Conservation (phyloP, 1,140 invertebrate species). For the Hyposmocoma kahamanoa region DNA sequence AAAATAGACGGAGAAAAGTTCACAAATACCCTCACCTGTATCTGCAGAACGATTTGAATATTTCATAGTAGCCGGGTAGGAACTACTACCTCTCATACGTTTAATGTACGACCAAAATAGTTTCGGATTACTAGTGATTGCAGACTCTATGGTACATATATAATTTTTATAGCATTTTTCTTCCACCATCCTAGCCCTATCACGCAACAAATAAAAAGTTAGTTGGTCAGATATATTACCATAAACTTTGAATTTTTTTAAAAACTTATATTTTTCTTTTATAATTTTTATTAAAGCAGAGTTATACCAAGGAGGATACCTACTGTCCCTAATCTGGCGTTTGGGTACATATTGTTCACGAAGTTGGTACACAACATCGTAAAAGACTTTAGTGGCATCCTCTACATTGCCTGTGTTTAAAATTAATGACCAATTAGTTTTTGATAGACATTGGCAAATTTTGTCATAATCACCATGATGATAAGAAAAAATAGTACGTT, state of each 20-base stretch:
- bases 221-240: conserved; percentile 10
- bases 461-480: conserved; percentile 9
- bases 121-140: conserved; percentile 14
- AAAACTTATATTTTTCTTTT: conserved; percentile 23
- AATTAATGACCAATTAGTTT: conserved; percentile 12
- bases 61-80: conserved; percentile 7
- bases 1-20: conserved; percentile 18
- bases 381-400: conserved; percentile 7
- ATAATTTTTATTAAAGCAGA: conserved; percentile 13
- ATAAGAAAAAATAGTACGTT: conserved; percentile 4
- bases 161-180: conserved; percentile 8
- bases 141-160: conserved; percentile 11
- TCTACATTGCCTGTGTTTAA: conserved; percentile 4
- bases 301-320: conserved; percentile 17
- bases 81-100: conserved; percentile 9
- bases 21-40: conserved; percentile 10
- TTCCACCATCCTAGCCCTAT: conserved; percentile 14
- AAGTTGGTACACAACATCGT: conserved; percentile 12
- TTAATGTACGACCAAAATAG: conserved; percentile 21
- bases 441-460: conserved; percentile 7
- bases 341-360: conserved; percentile 13
- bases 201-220: conserved; percentile 13
- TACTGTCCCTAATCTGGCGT: background rate
- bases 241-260: conserved; percentile 20
- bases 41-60: background rate